Percentiles rank a stretch among this genome's conserved stretches.
These are phyloP conservation scores for Liopterus haemorrhoidalis DNA, from an alignment of 2,888 invertebrate genomes.

Conservation along the genomic window DNA sequence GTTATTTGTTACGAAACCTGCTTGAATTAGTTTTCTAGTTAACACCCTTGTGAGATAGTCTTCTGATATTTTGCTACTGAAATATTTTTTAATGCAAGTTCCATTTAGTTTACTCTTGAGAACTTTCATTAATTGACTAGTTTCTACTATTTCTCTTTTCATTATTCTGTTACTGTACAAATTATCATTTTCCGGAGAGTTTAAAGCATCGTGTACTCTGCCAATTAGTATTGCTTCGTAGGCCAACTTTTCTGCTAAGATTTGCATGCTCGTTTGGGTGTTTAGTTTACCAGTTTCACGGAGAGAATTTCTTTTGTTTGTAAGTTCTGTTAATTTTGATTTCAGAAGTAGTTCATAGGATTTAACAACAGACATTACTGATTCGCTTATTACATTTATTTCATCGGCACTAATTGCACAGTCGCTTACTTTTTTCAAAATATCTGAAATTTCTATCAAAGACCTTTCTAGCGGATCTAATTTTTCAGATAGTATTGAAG, in stretches of 20 bases:
- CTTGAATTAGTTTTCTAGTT: slow-evolving; percentile 58
- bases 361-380: slow-evolving; percentile 55
- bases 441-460: slow-evolving; percentile 56
- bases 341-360: slow-evolving; percentile 63
- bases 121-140: slow-evolving; percentile 67
- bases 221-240: slow-evolving; percentile 71
- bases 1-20: slow-evolving; percentile 42
- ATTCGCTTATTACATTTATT: slow-evolving; percentile 50
- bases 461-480: slow-evolving; percentile 61
- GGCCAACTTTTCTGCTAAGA: slow-evolving; percentile 73
- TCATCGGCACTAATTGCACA: slow-evolving; percentile 48
- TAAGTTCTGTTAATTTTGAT: slow-evolving; percentile 62
- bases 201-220: slow-evolving; percentile 62
- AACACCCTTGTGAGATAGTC: slow-evolving; percentile 72
- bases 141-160: slow-evolving; percentile 66
- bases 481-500: slow-evolving; percentile 60
- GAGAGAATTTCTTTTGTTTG: slow-evolving; percentile 60
- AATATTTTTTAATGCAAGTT: slow-evolving; percentile 44
- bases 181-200: slow-evolving; percentile 52
- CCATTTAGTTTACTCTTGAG: slow-evolving; percentile 63
- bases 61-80: slow-evolving; percentile 46
- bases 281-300: slow-evolving; percentile 64
- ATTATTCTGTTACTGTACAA: slow-evolving; percentile 51
- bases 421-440: slow-evolving; percentile 53
- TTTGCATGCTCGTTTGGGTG: slow-evolving; percentile 59